A percentile compares a stretch with the other conserved stretches of the same genome.
Conservation (phyloP, 2,888 invertebrate genomes). For the Mesorhabditis belari region DNA sequence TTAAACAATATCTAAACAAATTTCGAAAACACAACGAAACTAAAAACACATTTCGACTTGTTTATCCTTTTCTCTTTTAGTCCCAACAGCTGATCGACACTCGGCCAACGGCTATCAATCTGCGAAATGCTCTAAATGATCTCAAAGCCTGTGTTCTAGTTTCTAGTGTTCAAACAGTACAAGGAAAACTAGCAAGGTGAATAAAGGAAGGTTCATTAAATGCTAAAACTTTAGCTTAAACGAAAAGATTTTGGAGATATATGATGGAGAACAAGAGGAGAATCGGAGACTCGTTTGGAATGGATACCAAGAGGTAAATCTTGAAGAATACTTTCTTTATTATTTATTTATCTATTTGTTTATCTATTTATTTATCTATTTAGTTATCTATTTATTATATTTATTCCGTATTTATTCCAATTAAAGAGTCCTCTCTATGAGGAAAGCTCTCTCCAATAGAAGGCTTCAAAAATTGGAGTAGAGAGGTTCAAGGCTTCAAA, state of each 20-base stretch:
- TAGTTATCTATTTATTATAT: not conserved
- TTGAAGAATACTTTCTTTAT: not conserved
- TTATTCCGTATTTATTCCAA: not conserved
- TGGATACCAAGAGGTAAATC: constrained; percentile 23
- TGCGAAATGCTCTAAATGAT: constrained; percentile 72
- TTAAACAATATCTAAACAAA: constrained; percentile 1
- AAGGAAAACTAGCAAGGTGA: constrained; percentile 53
- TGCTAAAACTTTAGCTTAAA: constrained; percentile 3
- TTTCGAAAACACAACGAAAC: not conserved
- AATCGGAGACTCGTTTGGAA: constrained; percentile 37
- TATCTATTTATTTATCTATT: constrained; percentile 7
- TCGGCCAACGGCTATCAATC: constrained; percentile 93
- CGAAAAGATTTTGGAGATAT: constrained; percentile 5
- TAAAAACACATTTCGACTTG: not conserved
- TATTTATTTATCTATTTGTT: constrained; percentile 70
- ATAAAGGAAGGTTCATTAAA: constrained; percentile 63
- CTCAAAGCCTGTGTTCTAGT: constrained; percentile 72
- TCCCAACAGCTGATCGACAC: constrained; percentile 78
- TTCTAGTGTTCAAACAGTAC: constrained; percentile 83
- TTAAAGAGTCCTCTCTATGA: no score
- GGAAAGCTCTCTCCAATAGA: no score
- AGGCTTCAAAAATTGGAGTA: no score
- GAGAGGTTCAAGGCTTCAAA: not conserved
- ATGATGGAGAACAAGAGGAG: constrained; percentile 22
- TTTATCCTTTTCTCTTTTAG: no score